Conservation (phyloP, 2,797 vertebrate species). For the Characodon lateralis region DNA sequence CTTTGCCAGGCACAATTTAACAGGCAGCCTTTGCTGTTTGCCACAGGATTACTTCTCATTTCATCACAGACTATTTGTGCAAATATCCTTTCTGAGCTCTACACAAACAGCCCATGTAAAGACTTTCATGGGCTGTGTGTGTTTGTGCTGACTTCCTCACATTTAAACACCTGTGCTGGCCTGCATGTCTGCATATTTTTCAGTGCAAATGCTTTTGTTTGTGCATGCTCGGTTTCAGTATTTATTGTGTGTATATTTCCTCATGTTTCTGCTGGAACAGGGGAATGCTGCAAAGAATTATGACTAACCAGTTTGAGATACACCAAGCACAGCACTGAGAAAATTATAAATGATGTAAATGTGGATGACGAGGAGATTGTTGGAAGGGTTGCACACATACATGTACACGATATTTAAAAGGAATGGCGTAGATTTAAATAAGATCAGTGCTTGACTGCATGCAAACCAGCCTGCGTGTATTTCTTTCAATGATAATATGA, state of each 20-base stretch:
- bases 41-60: not conserved
- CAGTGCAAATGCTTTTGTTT: conserved; percentile 10
- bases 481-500: not conserved
- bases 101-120: not conserved
- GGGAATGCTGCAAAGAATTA: conserved; percentile 36
- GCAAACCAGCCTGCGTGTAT: not conserved
- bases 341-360: not conserved
- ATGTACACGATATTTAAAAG: not conserved
- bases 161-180: conserved; percentile 20
- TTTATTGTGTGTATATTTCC: conserved; percentile 21
- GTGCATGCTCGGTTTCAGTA: conserved; percentile 17
- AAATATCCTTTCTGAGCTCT: not conserved
- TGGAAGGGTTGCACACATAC: too few relatives aligned
- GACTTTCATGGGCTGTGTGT: not conserved
- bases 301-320: conserved; percentile 29
- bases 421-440: not conserved
- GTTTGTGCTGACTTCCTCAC: conserved; percentile 21
- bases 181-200: conserved; percentile 24
- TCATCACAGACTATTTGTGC: not conserved
- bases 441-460: not conserved
- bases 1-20: not conserved
- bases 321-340: not conserved
- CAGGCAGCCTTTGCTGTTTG: not conserved
- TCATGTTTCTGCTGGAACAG: conserved; percentile 21
- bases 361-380: not conserved